A percentile compares a stretch with the other conserved stretches of the same genome.
phyloP scores from a whole-genome alignment of 2,888 invertebrate species.

The Aporophyla nigra region DNA sequence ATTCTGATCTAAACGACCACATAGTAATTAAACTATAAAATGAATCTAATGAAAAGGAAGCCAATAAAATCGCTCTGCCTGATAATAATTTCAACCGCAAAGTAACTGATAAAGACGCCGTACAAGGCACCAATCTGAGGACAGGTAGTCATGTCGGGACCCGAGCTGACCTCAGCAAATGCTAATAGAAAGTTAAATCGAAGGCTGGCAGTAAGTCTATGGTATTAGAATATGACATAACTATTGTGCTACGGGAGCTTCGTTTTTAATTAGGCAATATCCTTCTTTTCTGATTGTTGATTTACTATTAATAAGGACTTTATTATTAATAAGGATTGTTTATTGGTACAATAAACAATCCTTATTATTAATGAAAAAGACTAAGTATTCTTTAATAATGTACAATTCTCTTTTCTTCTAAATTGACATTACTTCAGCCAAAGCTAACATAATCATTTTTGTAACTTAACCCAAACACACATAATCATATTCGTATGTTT shows the following conservation, averaged over 20 bases:
- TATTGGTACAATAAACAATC: too few relatives aligned
- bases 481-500: too few relatives aligned
- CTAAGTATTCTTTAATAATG: too few relatives aligned
- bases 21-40: slow-evolving; percentile 52
- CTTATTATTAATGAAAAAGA: too few relatives aligned
- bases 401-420: too few relatives aligned
- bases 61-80: slow-evolving; percentile 45
- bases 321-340: too few relatives aligned
- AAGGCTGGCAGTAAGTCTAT: slow-evolving; percentile 47
- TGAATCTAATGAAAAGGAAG: slow-evolving; percentile 56
- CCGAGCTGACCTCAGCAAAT: slow-evolving; percentile 71
- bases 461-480: too few relatives aligned
- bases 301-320: too few relatives aligned
- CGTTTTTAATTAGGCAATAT: neutral
- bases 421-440: too few relatives aligned
- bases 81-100: slow-evolving; percentile 48
- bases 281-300: too few relatives aligned
- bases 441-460: too few relatives aligned
- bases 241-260: slow-evolving; percentile 22
- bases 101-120: slow-evolving; percentile 65
- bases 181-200: slow-evolving; percentile 74
- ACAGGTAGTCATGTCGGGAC: slow-evolving; percentile 75
- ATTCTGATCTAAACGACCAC: slow-evolving; percentile 33
- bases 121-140: slow-evolving; percentile 58
- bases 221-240: slow-evolving; percentile 35